A percentile compares a stretch with the other conserved stretches of the same genome.
phyloP scores from a whole-genome alignment of 2,113 vertebrate genomes.

The Vidua chalybeata region DNA sequence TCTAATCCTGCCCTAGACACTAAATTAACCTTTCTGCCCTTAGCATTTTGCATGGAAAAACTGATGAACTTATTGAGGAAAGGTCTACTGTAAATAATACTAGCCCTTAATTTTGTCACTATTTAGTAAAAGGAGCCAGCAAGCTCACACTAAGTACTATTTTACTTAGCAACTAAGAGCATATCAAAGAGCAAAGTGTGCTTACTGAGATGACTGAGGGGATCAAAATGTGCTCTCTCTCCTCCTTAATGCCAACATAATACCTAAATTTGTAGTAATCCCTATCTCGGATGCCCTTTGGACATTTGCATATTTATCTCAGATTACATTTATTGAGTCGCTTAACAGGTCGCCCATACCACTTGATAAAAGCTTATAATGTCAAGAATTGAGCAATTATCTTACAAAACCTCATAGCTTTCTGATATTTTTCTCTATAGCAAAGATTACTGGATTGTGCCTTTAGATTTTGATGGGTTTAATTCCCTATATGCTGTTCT shows the following conservation, averaged over 20 bases:
- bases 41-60: neutral
- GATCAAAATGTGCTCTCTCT: neutral
- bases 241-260: neutral
- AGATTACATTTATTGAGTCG: neutral
- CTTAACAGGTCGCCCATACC: neutral
- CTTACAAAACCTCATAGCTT: neutral
- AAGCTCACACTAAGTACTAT: neutral
- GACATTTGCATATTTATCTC: slow-evolving; percentile 9
- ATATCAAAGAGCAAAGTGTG: neutral
- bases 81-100: slow-evolving; percentile 4
- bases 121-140: neutral
- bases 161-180: neutral
- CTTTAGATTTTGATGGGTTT: neutral
- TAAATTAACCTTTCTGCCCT: neutral
- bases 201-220: neutral
- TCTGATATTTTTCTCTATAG: neutral
- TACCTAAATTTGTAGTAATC: slow-evolving; percentile 14
- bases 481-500: neutral
- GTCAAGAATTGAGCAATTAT: neutral
- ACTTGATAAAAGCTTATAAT: slow-evolving; percentile 9
- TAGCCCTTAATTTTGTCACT: neutral
- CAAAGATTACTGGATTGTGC: neutral
- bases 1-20: neutral
- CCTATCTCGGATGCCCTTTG: neutral
- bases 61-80: neutral